A percentile compares a stretch with the other conserved stretches of the same genome.
Evolutionary conservation across 2,888 invertebrate genomes (phyloP).

Genomic region (Epinotia demarniana): DNA sequence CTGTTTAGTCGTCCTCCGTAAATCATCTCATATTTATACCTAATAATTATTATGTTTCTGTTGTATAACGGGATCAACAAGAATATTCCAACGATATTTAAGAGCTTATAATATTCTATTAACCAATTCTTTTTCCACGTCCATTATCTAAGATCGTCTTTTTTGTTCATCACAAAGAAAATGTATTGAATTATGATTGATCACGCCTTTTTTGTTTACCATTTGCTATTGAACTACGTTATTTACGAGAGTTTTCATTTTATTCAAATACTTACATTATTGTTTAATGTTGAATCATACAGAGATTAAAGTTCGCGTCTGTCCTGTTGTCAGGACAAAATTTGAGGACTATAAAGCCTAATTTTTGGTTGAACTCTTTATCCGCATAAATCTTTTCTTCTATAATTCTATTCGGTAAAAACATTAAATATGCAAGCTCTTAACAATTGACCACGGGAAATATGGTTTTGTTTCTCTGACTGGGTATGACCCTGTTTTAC

Average conservation of each 20-base stretch:
- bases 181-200: slow-evolving; percentile 55
- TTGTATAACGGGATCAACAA: slow-evolving; percentile 14
- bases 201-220: slow-evolving; percentile 50
- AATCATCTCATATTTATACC: not conserved
- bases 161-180: slow-evolving; percentile 27
- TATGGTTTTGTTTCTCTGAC: no score
- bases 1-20: not conserved
- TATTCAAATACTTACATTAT: no score
- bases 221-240: not conserved
- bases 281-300: no score
- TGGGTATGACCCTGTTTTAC: no score
- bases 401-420: no score
- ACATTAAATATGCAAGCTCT: no score
- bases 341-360: no score
- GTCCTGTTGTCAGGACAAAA: no score
- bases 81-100: slow-evolving; percentile 11
- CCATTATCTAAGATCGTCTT: slow-evolving; percentile 30
- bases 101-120: slow-evolving; percentile 16
- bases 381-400: no score
- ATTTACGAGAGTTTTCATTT: not conserved
- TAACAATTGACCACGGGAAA: no score
- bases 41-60: slow-evolving; percentile 15
- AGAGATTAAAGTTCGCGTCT: no score
- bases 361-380: no score
- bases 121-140: slow-evolving; percentile 17